Evolutionary conservation across 2,113 vertebrate genomes (phyloP).

Genomic region (Desmodus rotundus): DNA sequence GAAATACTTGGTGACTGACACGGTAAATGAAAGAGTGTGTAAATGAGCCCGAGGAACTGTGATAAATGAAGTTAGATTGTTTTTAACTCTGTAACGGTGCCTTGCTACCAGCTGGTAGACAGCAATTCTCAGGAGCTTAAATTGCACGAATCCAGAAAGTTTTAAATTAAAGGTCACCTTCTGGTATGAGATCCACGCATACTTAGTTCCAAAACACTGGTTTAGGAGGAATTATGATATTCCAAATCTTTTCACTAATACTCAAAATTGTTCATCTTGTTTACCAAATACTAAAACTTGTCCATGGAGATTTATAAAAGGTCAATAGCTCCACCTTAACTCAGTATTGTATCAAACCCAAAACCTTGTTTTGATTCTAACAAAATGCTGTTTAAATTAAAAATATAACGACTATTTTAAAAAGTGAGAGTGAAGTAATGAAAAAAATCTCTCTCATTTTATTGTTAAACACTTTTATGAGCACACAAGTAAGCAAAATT

Average conservation of each 20-base stretch:
- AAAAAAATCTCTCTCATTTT: background rate
- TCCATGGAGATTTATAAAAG: slow-evolving; percentile 9
- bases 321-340: background rate
- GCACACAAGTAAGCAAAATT: background rate
- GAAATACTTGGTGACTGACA: background rate
- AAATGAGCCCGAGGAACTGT: background rate
- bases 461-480: background rate
- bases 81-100: slow-evolving; percentile 17
- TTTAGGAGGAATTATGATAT: slow-evolving; percentile 39
- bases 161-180: slow-evolving; percentile 64
- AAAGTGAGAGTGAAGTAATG: background rate
- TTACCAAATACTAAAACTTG: slow-evolving; percentile 38
- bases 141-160: slow-evolving; percentile 32
- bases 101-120: slow-evolving; percentile 21
- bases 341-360: background rate
- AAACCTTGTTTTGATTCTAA: background rate
- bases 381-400: background rate
- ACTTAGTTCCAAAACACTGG: slow-evolving; percentile 11
- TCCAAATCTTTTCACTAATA: slow-evolving; percentile 6
- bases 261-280: slow-evolving; percentile 37
- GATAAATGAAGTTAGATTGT: slow-evolving; percentile 17
- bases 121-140: slow-evolving; percentile 49
- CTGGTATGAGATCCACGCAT: slow-evolving; percentile 42
- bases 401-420: background rate
- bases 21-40: background rate